Evolutionary conservation across 1,140 invertebrate genomes (phyloP).

Genomic region (Brachionus rubens): DNA sequence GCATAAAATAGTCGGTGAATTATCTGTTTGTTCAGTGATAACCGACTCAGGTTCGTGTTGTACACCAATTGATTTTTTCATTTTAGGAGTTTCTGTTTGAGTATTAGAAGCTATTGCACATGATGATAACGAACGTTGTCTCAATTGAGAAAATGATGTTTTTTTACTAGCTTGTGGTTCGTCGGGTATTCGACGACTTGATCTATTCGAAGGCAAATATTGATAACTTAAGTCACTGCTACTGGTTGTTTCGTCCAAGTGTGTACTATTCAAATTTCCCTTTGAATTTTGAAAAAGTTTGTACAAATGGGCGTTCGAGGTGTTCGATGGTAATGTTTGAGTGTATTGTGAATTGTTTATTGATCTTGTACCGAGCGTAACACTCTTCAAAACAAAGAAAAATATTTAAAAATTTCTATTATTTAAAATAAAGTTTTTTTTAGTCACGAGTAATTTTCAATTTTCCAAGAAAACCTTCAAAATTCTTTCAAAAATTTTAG

Average conservation of each 20-base stretch:
- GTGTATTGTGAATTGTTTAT: slow-evolving; percentile 5
- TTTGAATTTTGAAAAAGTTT: slow-evolving; percentile 38
- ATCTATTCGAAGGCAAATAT: too few relatives aligned
- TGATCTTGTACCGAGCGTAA: neutral
- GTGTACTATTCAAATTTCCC: neutral
- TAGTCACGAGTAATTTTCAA: too few relatives aligned
- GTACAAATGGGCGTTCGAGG: slow-evolving; percentile 5
- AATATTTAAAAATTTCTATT: slow-evolving; percentile 4
- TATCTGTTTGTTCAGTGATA: neutral
- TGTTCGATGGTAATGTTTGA: neutral
- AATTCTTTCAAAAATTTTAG: too few relatives aligned
- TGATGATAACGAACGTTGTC: slow-evolving; percentile 12
- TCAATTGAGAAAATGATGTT: slow-evolving; percentile 39
- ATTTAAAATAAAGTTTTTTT: too few relatives aligned
- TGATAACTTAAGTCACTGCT: slow-evolving; percentile 23
- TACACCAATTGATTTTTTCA: slow-evolving; percentile 43
- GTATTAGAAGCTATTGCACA: slow-evolving; percentile 1
- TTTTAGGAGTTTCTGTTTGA: neutral
- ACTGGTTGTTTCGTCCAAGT: slow-evolving; percentile 7
- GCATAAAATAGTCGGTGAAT: slow-evolving; percentile 17
- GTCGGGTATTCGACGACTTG: neutral
- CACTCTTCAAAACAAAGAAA: neutral
- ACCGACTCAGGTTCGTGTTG: neutral
- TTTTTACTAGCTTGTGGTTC: slow-evolving; percentile 16
- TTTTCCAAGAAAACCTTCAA: too few relatives aligned